These are phyloP conservation scores for Apodemia hepburni DNA, from an alignment of 2,888 invertebrate species.

Conservation along the genomic window DNA sequence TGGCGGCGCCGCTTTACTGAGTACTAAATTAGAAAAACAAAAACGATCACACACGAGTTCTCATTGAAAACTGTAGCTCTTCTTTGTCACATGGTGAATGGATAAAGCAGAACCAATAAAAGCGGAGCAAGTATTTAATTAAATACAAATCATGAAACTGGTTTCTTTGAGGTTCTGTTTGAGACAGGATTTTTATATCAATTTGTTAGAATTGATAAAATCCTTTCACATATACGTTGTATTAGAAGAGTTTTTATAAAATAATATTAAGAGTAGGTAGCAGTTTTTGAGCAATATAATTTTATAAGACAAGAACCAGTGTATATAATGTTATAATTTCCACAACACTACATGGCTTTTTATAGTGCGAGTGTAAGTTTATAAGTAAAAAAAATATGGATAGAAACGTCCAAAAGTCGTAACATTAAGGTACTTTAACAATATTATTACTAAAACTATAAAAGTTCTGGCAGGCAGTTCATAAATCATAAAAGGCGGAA, in stretches of 20 bases:
- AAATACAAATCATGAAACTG: constrained; percentile 1
- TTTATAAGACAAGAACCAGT: no score
- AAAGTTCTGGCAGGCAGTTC: no score
- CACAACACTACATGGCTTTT: no score
- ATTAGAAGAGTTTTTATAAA: not conserved
- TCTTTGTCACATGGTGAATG: constrained; percentile 2
- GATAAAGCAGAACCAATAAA: not conserved
- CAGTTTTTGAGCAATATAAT: no score
- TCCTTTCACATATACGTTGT: not conserved
- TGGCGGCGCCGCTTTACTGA: constrained; percentile 58
- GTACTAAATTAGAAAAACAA: constrained; percentile 66
- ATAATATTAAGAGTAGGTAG: not conserved
- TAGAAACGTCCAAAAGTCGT: no score
- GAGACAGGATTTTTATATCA: not conserved
- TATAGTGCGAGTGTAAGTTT: no score
- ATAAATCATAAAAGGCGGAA: no score
- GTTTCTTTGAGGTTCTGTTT: constrained; percentile 1
- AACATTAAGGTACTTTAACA: no score
- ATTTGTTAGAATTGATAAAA: not conserved
- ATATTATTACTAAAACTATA: no score
- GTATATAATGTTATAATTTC: no score
- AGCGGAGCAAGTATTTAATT: constrained; percentile 1
- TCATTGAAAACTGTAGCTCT: constrained; percentile 48
- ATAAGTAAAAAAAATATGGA: no score
- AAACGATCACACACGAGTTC: constrained; percentile 44